Base-by-base conservation (phyloP, 2,888 invertebrate genomes). In the Chironomus tentans region DNA sequence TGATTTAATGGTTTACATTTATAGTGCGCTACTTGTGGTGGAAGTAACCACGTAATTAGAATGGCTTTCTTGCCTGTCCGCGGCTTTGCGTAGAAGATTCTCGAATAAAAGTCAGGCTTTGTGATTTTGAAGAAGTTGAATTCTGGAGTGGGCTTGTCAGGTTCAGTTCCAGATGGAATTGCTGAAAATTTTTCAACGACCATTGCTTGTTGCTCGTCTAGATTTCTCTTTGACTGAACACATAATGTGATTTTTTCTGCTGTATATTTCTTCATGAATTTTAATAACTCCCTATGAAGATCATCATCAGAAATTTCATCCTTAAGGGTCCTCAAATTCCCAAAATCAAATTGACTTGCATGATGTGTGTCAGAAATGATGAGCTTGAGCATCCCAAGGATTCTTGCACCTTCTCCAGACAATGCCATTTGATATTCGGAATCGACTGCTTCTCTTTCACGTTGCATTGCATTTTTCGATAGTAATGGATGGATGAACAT, bases 241-340 rank as follows among this genome's bases (percentile, higher is more conserved):
- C 92, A 92, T 2, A 96, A 83, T 6, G 92, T 94, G 94, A 97
- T 96, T 79, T 92, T 87, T 80, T 95, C 91, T 6, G 94, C 93
- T 56, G 93, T 92, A 81, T 97, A 97, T 22, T 90, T 85, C 80
- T 87, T 86, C 56, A 92, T 85, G 80, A 94, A 95, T 77, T 91
- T 87, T 79, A 92, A 91, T 6, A 94, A 86, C 2, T 88, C 86
- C 38, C 86, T 82, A 80, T 94, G 89, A 2, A 96, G 84, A 48
- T 86, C 86, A 61, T 90, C 89, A 78, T 92, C 91, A 12, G 87
- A 83, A 21, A 91, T 86, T 78, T 87, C 86, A 13, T 92, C 91
- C 61, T 87, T 87, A 10, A 95, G 83, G 0, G 93, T 92, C 78
- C 87, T 85, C 76, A 91, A 84, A 84, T 93, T 94, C 78, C 96